phyloP scores from a whole-genome alignment of 2,797 vertebrate genomes.

The Macrochelys suwanniensis region DNA sequence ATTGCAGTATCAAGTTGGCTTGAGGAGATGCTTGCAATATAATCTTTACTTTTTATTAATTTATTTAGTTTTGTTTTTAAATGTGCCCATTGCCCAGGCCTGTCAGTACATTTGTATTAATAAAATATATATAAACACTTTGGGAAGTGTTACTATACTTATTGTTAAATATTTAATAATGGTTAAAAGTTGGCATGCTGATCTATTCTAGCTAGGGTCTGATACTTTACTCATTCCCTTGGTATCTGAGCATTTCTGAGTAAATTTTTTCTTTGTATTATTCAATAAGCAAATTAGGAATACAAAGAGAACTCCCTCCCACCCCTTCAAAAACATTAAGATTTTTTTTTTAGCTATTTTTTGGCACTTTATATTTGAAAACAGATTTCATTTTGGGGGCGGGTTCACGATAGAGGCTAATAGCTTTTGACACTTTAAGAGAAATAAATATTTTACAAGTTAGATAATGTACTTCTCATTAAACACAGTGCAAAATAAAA shows the following conservation, averaged over 20 bases:
- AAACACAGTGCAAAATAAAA: not conserved
- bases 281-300: not conserved
- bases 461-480: not conserved
- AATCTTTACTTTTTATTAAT: not conserved
- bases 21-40: not conserved
- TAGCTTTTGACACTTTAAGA: not conserved
- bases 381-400: not conserved
- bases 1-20: not conserved
- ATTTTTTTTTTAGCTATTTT: not conserved
- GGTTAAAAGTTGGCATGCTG: not conserved
- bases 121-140: not conserved
- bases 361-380: not conserved
- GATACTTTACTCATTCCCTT: fast-evolving
- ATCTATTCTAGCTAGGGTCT: not conserved
- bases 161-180: not conserved
- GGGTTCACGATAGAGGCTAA: not conserved
- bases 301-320: not conserved
- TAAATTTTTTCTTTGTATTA: not conserved
- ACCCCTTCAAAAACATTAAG: not conserved
- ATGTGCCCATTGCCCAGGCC: not conserved
- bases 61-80: not conserved
- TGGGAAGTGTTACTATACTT: not conserved
- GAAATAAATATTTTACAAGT: not conserved
- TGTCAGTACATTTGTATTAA: fast-evolving
- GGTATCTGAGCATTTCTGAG: not conserved